Percentiles rank a stretch among this genome's conserved stretches.
These are phyloP conservation scores for Periplaneta americana DNA, from an alignment of 1,140 invertebrate species.

Conservation along the genomic window DNA sequence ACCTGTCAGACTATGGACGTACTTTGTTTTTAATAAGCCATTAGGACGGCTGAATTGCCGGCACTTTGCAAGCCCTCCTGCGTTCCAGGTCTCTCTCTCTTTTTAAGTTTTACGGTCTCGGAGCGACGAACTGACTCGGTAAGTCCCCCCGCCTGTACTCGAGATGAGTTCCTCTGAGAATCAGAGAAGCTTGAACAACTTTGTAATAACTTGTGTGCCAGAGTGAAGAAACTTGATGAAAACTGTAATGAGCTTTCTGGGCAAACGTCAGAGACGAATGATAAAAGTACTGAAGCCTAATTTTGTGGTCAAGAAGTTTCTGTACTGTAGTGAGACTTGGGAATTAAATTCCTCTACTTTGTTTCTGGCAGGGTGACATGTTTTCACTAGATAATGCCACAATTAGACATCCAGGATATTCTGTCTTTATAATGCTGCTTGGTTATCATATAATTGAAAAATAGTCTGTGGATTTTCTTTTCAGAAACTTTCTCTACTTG, in stretches of 20 bases:
- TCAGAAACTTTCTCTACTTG: too few relatives aligned
- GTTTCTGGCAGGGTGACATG: neutral
- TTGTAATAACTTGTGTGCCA: neutral
- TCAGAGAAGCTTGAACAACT: neutral
- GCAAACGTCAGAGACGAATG: neutral
- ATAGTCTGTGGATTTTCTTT: too few relatives aligned
- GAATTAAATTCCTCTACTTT: neutral
- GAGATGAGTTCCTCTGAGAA: neutral
- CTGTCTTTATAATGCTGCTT: too few relatives aligned
- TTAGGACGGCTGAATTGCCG: too few relatives aligned
- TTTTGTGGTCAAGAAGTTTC: neutral
- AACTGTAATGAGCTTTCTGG: neutral
- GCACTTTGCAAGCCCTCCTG: neutral
- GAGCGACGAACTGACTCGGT: neutral
- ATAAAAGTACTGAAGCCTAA: neutral
- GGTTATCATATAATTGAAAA: too few relatives aligned
- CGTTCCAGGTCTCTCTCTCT: neutral
- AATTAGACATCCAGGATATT: too few relatives aligned
- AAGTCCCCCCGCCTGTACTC: neutral
- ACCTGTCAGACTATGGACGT: too few relatives aligned
- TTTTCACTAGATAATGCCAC: too few relatives aligned
- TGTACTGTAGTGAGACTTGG: neutral
- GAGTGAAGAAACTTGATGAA: neutral
- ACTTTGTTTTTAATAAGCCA: neutral
- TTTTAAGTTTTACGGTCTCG: neutral